These are phyloP conservation scores for Danio choprae DNA, from an alignment of 2,797 vertebrate genomes.

Conservation along the genomic window DNA sequence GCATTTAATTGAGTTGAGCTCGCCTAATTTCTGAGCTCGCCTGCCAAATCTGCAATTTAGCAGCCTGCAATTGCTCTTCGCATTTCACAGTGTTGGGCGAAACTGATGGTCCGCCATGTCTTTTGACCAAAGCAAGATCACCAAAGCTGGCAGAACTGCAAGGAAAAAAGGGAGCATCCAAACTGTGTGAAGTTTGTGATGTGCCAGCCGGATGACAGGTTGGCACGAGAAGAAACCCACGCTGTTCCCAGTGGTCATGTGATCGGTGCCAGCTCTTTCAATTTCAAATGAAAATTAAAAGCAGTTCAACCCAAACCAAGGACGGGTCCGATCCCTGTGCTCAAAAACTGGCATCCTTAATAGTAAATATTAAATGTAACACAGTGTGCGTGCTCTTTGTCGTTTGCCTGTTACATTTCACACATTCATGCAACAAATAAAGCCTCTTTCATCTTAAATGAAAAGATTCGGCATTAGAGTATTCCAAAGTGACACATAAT, in stretches of 20 bases:
- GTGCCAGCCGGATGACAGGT: conserved; percentile 38
- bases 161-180: conserved; percentile 4
- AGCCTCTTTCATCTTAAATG: not conserved
- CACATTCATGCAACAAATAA: conserved; percentile 11
- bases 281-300: conserved; percentile 37
- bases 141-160: conserved; percentile 53
- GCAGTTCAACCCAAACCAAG: conserved; percentile 19
- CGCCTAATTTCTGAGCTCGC: conserved; percentile 75
- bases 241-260: not conserved
- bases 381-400: not conserved
- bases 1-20: conserved; percentile 83
- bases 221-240: conserved; percentile 28
- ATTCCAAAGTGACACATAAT: not conserved
- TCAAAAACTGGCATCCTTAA: conserved; percentile 32
- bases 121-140: conserved; percentile 69
- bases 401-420: not conserved
- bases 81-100: conserved; percentile 72
- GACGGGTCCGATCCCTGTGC: not conserved
- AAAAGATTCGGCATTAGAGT: not conserved
- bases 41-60: conserved; percentile 80
- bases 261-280: conserved; percentile 21
- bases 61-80: conserved; percentile 78
- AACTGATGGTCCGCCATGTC: conserved; percentile 72
- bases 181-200: conserved; percentile 34
- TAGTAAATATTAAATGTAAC: conserved; percentile 36